Conservation (phyloP, 2,888 invertebrate species). For the Leptinotarsa peninsularis region DNA sequence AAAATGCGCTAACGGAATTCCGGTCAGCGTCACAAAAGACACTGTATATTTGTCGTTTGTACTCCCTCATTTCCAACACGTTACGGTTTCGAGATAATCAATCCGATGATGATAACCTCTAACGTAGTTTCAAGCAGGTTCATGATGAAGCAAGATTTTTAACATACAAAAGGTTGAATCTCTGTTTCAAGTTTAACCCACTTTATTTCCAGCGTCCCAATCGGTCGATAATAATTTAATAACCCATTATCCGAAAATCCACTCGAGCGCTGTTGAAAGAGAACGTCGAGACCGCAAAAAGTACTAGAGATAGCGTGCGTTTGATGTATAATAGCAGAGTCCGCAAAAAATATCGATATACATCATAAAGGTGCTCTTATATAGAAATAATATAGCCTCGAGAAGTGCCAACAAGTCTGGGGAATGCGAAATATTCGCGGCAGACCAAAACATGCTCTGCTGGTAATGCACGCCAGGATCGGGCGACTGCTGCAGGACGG, state of each 20-base stretch:
- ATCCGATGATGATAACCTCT: no score
- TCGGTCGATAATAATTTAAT: not conserved
- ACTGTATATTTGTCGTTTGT: no score
- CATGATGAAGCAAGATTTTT: no score
- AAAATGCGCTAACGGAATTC: no score
- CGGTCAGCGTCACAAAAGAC: no score
- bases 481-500: not conserved
- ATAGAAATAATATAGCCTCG: conserved; percentile 48
- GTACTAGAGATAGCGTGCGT: conserved; percentile 36
- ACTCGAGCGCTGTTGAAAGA: not conserved
- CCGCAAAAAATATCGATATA: conserved; percentile 38
- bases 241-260: conserved; percentile 6
- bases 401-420: conserved; percentile 47
- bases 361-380: conserved; percentile 43
- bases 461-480: conserved; percentile 35
- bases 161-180: no score
- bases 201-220: not conserved
- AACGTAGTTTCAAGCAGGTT: no score
- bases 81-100: no score
- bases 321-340: conserved; percentile 26
- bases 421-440: conserved; percentile 46
- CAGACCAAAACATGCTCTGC: conserved; percentile 36
- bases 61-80: no score
- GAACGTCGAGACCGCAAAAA: not conserved
- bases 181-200: no score